These are phyloP conservation scores for Atherinomorus stipes DNA, from an alignment of 2,113 vertebrate species.

Conservation along the genomic window DNA sequence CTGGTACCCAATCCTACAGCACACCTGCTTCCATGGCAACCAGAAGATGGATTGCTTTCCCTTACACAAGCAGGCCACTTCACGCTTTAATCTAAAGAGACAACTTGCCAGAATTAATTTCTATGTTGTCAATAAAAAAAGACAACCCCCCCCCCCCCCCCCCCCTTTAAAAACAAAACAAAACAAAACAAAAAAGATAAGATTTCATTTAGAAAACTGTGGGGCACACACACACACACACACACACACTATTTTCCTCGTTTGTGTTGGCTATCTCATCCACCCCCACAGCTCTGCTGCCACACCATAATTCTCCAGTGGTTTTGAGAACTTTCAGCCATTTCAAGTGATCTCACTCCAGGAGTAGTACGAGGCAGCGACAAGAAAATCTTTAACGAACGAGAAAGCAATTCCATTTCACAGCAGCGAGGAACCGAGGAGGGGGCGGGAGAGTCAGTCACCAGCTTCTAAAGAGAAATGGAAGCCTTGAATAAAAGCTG, in stretches of 20 bases:
- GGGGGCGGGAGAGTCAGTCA: slow-evolving; percentile 69
- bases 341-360: slow-evolving; percentile 68
- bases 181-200: slow-evolving; percentile 52
- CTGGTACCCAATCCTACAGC: slow-evolving; percentile 63
- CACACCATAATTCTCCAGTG: slow-evolving; percentile 51
- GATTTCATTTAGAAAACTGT: slow-evolving; percentile 62
- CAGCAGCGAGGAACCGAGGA: slow-evolving; percentile 68
- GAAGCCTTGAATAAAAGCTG: slow-evolving; percentile 77
- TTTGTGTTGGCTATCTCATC: slow-evolving; percentile 46
- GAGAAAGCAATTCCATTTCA: slow-evolving; percentile 83
- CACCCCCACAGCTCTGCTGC: slow-evolving; percentile 28
- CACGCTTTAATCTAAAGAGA: slow-evolving; percentile 84
- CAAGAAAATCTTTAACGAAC: slow-evolving; percentile 77
- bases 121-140: slow-evolving; percentile 53
- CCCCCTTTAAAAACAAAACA: too few species aligned
- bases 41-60: slow-evolving; percentile 70
- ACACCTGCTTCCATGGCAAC: slow-evolving; percentile 84
- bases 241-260: slow-evolving; percentile 68
- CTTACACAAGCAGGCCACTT: slow-evolving; percentile 69
- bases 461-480: slow-evolving; percentile 74
- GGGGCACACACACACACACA: too few species aligned
- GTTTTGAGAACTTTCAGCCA: slow-evolving; percentile 72
- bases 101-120: slow-evolving; percentile 83
- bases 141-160: too few species aligned
- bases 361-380: slow-evolving; percentile 60